A percentile compares a stretch with the other conserved stretches of the same genome.
These are phyloP conservation scores for Palythoa grandis DNA, from an alignment of 92 coral and sea anemone species.

Conservation along the genomic window DNA sequence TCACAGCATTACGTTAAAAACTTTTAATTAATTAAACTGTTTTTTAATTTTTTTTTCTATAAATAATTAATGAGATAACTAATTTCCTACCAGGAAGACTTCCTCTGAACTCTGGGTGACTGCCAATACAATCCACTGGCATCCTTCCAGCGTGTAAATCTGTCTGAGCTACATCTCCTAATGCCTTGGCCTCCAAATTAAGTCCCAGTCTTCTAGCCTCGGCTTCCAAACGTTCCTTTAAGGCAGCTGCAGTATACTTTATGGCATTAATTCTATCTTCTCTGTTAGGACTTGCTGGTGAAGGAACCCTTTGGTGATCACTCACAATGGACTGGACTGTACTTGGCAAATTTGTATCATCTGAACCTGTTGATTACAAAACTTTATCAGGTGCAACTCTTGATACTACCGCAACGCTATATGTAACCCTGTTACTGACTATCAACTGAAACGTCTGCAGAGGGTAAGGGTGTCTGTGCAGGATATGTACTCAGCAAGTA, in stretches of 20 bases:
- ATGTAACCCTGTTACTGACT: too few relatives aligned
- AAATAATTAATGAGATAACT: not conserved
- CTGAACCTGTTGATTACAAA: not conserved
- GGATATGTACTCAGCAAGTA: too few relatives aligned
- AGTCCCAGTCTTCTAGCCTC: slow-evolving; percentile 91
- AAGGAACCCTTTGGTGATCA: slow-evolving; percentile 24
- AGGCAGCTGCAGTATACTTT: slow-evolving; percentile 84
- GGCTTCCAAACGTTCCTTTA: slow-evolving; percentile 86
- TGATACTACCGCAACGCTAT: not conserved
- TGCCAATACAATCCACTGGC: slow-evolving; percentile 31
- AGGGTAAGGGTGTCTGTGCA: too few relatives aligned
- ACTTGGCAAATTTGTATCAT: not conserved
- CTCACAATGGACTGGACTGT: not conserved
- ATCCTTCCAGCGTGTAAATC: slow-evolving; percentile 34
- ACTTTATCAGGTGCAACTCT: not conserved
- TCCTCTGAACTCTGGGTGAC: slow-evolving; percentile 79
- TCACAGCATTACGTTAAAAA: too few relatives aligned
- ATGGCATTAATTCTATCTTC: slow-evolving; percentile 91
- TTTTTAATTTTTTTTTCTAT: not conserved
- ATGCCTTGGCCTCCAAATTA: slow-evolving; percentile 54
- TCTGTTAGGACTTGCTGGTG: slow-evolving; percentile 72
- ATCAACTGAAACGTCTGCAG: too few relatives aligned
- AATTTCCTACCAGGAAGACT: slow-evolving; percentile 75
- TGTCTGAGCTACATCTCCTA: slow-evolving; percentile 41
- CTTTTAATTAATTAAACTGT: not conserved